phyloP scores from a whole-genome alignment of 2,113 vertebrate species.

The Sorex fumeus region DNA sequence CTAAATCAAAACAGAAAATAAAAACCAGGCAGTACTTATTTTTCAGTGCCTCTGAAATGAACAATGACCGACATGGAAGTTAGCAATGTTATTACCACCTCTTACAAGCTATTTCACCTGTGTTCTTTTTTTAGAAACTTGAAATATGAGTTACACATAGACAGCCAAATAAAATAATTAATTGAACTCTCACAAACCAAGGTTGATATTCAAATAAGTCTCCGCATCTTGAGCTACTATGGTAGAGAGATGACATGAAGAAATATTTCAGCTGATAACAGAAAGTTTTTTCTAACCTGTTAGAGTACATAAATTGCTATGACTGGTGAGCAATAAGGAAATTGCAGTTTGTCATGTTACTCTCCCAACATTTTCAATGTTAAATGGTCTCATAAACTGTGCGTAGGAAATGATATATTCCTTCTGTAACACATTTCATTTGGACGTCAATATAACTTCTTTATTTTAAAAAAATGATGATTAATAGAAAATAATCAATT shows the following conservation, averaged over 20 bases:
- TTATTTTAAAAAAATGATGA: constrained; percentile 40
- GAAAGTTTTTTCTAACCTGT: constrained; percentile 20
- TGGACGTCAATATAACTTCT: not conserved
- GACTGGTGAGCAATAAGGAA: constrained; percentile 38
- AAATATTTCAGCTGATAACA: constrained; percentile 28
- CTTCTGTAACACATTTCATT: constrained; percentile 31
- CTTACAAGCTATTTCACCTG: not conserved
- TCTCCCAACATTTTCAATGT: constrained; percentile 53
- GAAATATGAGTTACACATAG: not conserved
- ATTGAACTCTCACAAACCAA: not conserved
- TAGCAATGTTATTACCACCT: not conserved
- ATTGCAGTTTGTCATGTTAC: not conserved
- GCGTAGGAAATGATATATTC: not conserved
- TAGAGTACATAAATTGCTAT: constrained; percentile 29
- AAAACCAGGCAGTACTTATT: not conserved
- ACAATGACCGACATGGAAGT: not conserved
- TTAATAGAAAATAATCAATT: constrained; percentile 44
- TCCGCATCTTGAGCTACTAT: constrained; percentile 8
- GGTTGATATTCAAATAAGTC: constrained; percentile 19
- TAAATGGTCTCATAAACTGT: constrained; percentile 7
- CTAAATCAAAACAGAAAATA: not conserved
- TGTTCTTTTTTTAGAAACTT: not conserved
- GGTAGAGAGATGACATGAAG: not conserved
- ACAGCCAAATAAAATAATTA: constrained; percentile 53
- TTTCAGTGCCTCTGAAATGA: not conserved